Evolutionary conservation across 2,888 invertebrate genomes (phyloP).

Genomic region (Rotaria socialis): DNA sequence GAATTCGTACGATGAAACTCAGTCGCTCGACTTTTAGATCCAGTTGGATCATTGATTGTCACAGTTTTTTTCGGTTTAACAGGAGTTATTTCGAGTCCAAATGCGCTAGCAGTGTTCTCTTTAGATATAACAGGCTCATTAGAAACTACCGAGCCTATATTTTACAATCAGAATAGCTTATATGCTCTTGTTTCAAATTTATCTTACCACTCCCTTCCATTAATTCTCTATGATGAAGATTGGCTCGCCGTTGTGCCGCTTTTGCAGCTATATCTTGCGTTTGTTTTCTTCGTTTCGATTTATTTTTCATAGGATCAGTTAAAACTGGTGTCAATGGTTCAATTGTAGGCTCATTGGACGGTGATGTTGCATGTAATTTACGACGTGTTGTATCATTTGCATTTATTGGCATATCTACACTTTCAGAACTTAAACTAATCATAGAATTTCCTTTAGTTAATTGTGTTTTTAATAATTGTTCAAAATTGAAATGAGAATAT

Average conservation of each 20-base stretch:
- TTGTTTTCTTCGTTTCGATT: conserved; percentile 21
- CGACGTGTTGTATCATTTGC: background rate
- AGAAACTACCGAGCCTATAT: background rate
- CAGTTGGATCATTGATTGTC: background rate
- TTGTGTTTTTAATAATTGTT: background rate
- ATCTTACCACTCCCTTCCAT: conserved; percentile 43
- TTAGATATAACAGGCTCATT: background rate
- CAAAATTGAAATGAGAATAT: conserved; percentile 13
- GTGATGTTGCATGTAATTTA: background rate
- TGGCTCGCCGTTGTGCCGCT: conserved; percentile 45
- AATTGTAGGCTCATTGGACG: background rate
- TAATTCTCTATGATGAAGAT: conserved; percentile 43
- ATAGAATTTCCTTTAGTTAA: background rate
- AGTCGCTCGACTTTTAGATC: background rate
- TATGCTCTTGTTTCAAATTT: no score
- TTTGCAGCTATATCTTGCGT: conserved; percentile 45
- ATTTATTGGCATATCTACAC: background rate
- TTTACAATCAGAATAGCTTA: no score
- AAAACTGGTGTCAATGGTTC: background rate
- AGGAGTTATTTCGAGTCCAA: background rate
- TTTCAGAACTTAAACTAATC: background rate
- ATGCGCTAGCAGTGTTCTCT: background rate
- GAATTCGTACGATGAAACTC: conserved; percentile 8
- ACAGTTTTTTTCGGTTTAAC: conserved; percentile 27
- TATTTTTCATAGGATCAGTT: background rate